A percentile compares a stretch with the other conserved stretches of the same genome.
phyloP scores from a whole-genome alignment of 2,888 invertebrate species.

The Tachystola acroxantha region DNA sequence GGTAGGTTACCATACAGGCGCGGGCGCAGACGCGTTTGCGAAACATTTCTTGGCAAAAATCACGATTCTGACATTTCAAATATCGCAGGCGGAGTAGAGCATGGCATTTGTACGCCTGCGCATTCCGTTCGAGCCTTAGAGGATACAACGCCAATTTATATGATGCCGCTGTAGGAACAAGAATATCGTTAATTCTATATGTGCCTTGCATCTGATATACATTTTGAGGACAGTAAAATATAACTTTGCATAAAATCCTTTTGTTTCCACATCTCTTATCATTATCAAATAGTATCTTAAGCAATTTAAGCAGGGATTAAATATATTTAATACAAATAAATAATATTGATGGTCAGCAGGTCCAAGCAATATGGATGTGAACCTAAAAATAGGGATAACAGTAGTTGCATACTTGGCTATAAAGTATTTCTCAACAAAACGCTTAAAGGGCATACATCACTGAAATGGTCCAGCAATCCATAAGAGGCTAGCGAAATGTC shows the following conservation, averaged over 20 bases:
- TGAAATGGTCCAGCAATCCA: constrained; percentile 14
- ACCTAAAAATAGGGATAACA: too few relatives aligned
- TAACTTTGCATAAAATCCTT: background rate
- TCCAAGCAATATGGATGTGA: too few relatives aligned
- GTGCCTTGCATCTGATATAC: background rate
- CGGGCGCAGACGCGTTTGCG: constrained; percentile 39
- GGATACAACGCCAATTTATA: constrained; percentile 15
- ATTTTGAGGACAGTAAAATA: background rate
- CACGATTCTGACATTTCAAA: constrained; percentile 74
- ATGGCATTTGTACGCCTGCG: constrained; percentile 60
- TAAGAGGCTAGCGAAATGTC: constrained; percentile 38
- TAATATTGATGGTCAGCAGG: too few relatives aligned
- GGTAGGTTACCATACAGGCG: constrained; percentile 17
- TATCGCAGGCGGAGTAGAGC: constrained; percentile 58
- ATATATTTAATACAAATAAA: too few relatives aligned
- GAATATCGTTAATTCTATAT: background rate
- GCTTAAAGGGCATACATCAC: constrained; percentile 5
- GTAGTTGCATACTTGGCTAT: too few relatives aligned
- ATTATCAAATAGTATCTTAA: too few relatives aligned
- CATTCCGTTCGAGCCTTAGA: constrained; percentile 47
- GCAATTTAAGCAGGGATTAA: too few relatives aligned
- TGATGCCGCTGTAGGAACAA: background rate
- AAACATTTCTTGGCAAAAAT: constrained; percentile 68
- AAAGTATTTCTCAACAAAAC: constrained; percentile 4
- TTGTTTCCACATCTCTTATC: background rate